These are phyloP conservation scores for Nasonia vitripennis DNA, from an alignment of 1,140 invertebrate species.

Conservation along the genomic window DNA sequence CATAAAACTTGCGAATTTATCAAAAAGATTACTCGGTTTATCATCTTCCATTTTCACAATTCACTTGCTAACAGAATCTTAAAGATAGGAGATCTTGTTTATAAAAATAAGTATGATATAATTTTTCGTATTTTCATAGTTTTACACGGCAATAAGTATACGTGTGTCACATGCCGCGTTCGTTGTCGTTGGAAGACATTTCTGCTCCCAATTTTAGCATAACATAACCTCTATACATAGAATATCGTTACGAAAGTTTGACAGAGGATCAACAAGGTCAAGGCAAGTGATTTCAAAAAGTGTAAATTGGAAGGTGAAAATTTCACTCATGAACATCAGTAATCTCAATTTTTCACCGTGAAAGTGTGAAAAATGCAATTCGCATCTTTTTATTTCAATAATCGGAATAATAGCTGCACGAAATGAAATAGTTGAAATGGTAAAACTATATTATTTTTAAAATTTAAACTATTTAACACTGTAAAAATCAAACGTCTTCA, in stretches of 20 bases:
- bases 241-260: slow-evolving; percentile 33
- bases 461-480: too few species aligned
- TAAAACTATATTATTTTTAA: too few species aligned
- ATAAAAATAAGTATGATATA: slow-evolving; percentile 28
- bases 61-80: neutral
- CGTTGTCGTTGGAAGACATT: slow-evolving; percentile 25
- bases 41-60: slow-evolving; percentile 27
- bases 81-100: slow-evolving; percentile 5
- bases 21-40: slow-evolving; percentile 47
- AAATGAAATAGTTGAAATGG: too few species aligned
- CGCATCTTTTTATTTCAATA: too few species aligned
- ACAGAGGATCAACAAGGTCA: slow-evolving; percentile 22
- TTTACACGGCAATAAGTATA: neutral
- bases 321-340: too few species aligned
- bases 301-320: too few species aligned
- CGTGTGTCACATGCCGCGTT: neutral
- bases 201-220: slow-evolving; percentile 23
- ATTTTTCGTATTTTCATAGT: slow-evolving; percentile 42
- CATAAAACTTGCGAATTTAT: slow-evolving; percentile 67
- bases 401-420: too few species aligned
- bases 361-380: too few species aligned
- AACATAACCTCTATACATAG: slow-evolving; percentile 49
- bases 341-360: too few species aligned
- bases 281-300: neutral
- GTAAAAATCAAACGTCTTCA: neutral